phyloP scores from a whole-genome alignment of 2,797 vertebrate species.

The Semotilus atromaculatus region DNA sequence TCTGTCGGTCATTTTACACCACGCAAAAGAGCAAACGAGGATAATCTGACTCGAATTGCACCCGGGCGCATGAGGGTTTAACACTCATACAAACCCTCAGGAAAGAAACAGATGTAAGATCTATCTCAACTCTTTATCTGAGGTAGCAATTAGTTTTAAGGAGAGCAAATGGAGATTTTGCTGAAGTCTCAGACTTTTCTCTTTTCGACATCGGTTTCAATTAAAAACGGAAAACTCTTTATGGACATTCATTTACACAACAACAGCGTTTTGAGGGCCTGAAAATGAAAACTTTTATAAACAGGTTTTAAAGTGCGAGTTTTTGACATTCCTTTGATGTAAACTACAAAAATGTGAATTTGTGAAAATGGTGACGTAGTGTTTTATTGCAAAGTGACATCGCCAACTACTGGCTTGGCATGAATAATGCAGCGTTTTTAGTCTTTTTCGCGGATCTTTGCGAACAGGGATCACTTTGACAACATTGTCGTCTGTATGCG shows the following conservation, averaged over 20 bases:
- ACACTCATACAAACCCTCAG: neutral
- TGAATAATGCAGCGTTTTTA: neutral
- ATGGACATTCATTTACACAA: neutral
- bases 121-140: neutral
- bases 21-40: conserved; percentile 9
- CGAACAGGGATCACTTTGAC: neutral
- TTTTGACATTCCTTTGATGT: neutral
- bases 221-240: neutral
- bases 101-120: neutral
- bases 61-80: neutral
- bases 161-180: neutral
- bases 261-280: neutral
- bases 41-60: conserved; percentile 31
- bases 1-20: conserved; percentile 20
- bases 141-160: neutral
- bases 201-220: neutral
- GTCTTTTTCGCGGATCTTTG: neutral
- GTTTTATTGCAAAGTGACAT: neutral
- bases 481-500: no score
- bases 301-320: no score
- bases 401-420: neutral
- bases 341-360: neutral
- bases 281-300: neutral
- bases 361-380: neutral
- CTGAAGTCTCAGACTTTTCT: neutral